A percentile compares a stretch with the other conserved stretches of the same genome.
These are phyloP conservation scores for Heliconius hermathena DNA, from an alignment of 1,140 invertebrate genomes.

Conservation along the genomic window DNA sequence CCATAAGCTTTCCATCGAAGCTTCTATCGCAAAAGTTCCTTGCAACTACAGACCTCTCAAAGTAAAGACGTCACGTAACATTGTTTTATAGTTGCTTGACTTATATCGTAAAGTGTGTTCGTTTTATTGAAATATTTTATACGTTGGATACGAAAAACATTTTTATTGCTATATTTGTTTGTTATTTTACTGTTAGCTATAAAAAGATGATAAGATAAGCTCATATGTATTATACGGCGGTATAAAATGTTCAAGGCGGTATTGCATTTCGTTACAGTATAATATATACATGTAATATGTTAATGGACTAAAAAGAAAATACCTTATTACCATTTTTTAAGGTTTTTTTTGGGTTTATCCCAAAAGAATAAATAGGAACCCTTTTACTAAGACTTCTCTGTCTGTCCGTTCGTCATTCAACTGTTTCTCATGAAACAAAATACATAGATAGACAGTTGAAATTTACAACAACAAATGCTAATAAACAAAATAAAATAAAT, in stretches of 20 bases:
- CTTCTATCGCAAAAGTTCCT: not conserved
- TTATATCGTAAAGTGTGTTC: conserved; percentile 36
- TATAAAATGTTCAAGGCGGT: conserved; percentile 11
- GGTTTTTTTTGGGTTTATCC: too few species aligned
- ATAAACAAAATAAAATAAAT: too few species aligned
- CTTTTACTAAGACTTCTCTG: too few species aligned
- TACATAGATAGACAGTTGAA: too few species aligned
- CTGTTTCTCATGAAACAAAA: too few species aligned
- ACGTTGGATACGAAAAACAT: conserved; percentile 34
- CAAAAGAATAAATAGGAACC: too few species aligned
- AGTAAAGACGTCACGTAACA: conserved; percentile 8
- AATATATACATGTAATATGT: not conserved
- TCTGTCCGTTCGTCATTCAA: too few species aligned
- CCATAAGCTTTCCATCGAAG: not conserved
- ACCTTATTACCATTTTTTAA: too few species aligned
- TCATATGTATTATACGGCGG: conserved; percentile 12
- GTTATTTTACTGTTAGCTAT: conserved; percentile 29
- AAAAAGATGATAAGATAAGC: conserved; percentile 33
- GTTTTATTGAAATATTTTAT: conserved; percentile 39
- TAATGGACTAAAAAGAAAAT: not conserved
- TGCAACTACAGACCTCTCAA: not conserved
- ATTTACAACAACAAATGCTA: too few species aligned
- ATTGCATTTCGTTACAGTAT: not conserved
- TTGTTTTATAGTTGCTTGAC: conserved; percentile 25
- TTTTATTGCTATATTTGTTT: conserved; percentile 35